phyloP scores from a whole-genome alignment of 2,797 vertebrate species.

The Hoplostethus mediterraneus region DNA sequence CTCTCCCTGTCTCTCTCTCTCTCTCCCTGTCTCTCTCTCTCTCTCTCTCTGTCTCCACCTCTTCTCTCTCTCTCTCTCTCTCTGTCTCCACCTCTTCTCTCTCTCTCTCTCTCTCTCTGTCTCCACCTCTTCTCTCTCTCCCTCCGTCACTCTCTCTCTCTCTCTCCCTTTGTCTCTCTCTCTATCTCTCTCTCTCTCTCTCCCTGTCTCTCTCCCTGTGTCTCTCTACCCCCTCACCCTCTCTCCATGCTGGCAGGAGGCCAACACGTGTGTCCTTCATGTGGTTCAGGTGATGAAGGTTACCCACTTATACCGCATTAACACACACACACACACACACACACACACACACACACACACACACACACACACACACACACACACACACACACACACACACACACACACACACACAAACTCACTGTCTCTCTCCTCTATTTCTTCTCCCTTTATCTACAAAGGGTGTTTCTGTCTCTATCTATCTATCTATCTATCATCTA shows the following conservation, averaged over 20 bases:
- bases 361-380: constrained; percentile 13
- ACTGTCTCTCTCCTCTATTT: background rate
- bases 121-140: too few relatives aligned
- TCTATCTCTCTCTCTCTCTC: too few relatives aligned
- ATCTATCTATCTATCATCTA: too few relatives aligned
- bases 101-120: background rate
- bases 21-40: too few relatives aligned
- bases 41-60: constrained; percentile 3
- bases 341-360: constrained; percentile 1
- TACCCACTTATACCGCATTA: constrained; percentile 43
- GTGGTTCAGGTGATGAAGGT: constrained; percentile 72
- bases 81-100: constrained; percentile 3
- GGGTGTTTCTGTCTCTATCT: constrained; percentile 5
- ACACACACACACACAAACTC: background rate
- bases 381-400: background rate
- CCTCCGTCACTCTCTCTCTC: too few relatives aligned
- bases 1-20: too few relatives aligned
- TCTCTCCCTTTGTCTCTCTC: too few relatives aligned
- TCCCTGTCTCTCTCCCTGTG: too few relatives aligned
- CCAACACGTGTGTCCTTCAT: constrained; percentile 66
- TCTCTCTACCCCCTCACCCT: constrained; percentile 3
- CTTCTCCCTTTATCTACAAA: background rate
- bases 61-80: constrained; percentile 48
- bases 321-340: constrained; percentile 26
- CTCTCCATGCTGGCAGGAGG: constrained; percentile 49